Conservation (phyloP, 2,888 invertebrate genomes). For the Drosophila robusta region DNA sequence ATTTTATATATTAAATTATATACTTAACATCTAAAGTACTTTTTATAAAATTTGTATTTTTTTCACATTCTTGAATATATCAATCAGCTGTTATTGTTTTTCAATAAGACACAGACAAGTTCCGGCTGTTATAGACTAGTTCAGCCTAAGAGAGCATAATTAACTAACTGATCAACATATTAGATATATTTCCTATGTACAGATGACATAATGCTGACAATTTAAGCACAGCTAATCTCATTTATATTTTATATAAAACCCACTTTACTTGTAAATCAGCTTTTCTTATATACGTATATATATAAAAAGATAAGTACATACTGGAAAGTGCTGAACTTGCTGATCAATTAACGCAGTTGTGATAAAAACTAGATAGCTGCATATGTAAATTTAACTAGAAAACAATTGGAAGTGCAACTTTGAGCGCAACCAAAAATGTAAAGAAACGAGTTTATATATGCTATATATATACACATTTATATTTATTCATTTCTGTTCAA, state of each 20-base stretch:
- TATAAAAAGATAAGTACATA: neutral
- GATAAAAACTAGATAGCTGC: conserved; percentile 24
- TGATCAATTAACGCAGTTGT: conserved; percentile 33
- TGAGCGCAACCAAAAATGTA: conserved; percentile 5
- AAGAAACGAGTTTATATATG: conserved; percentile 16
- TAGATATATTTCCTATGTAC: neutral
- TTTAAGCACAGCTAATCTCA: neutral
- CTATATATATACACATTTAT: neutral
- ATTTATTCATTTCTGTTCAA: neutral
- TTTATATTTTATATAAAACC: too few relatives aligned
- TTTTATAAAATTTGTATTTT: neutral
- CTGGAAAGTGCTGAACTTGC: conserved; percentile 5
- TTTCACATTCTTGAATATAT: neutral
- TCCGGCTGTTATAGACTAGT: neutral
- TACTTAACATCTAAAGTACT: neutral
- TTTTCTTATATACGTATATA: neutral
- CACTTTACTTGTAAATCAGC: neutral
- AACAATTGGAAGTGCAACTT: conserved; percentile 26
- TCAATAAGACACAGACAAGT: neutral
- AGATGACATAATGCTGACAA: neutral
- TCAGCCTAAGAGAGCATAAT: too few relatives aligned
- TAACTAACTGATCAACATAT: neutral
- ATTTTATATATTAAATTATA: too few relatives aligned
- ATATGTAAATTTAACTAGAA: conserved; percentile 16
- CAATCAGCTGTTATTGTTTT: too few relatives aligned